Percentiles rank a stretch among this genome's conserved stretches.
Conservation (phyloP, 2,888 invertebrate species). For the Cataglyphis albicans region DNA sequence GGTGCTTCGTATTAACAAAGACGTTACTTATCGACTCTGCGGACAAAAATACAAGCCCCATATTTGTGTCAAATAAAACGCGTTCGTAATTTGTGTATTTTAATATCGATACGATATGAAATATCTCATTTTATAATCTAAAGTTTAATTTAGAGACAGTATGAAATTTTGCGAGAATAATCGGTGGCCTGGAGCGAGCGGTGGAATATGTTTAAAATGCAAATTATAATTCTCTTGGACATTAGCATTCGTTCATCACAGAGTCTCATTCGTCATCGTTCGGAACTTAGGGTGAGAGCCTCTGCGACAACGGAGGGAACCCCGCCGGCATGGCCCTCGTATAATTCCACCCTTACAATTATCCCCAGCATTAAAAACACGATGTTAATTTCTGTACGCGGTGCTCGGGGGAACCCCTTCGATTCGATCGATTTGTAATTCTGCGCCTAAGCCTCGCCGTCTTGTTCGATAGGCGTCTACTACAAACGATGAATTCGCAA, state of each 20-base stretch:
- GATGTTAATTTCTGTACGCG: slow-evolving; percentile 84
- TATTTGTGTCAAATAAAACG: background rate
- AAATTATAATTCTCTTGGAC: slow-evolving; percentile 44
- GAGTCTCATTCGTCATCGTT: slow-evolving; percentile 59
- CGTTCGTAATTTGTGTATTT: background rate
- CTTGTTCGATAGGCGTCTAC: slow-evolving; percentile 69
- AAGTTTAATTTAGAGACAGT: background rate
- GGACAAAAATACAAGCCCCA: background rate
- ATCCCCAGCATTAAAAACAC: slow-evolving; percentile 85
- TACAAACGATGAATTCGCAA: slow-evolving; percentile 66
- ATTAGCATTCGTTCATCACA: slow-evolving; percentile 50
- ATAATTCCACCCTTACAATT: slow-evolving; percentile 86
- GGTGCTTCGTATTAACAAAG: slow-evolving; percentile 68
- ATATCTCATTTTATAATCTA: background rate
- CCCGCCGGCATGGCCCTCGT: slow-evolving; percentile 80
- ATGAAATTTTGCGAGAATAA: background rate
- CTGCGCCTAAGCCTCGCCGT: slow-evolving; percentile 80
- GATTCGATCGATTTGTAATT: slow-evolving; percentile 85
- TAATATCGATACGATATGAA: background rate
- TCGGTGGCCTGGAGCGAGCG: background rate
- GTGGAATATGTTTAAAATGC: slow-evolving; percentile 32
- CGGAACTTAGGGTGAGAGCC: slow-evolving; percentile 75
- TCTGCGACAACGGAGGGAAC: slow-evolving; percentile 78
- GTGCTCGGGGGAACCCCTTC: slow-evolving; percentile 79
- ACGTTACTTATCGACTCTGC: slow-evolving; percentile 5